Evolutionary conservation across 30 jellyfish, hydroid and myxozoan species (phyloP).

Genomic region (Hydractinia echinata): DNA sequence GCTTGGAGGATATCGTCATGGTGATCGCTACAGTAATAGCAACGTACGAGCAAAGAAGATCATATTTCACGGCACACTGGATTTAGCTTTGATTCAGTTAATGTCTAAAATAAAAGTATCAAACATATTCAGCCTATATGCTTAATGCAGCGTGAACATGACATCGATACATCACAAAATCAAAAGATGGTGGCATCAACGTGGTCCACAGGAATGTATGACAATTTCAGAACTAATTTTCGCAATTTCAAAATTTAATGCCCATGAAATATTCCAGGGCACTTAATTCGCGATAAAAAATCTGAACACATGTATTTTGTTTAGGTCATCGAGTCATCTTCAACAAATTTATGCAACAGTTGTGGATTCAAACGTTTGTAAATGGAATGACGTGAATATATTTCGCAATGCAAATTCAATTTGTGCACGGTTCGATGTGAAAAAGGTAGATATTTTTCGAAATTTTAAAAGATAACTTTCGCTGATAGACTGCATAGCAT

Average conservation of each 20-base stretch:
- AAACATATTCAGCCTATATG: conserved; percentile 29
- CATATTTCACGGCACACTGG: conserved; percentile 28
- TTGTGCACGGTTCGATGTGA: background rate
- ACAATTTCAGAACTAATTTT: background rate
- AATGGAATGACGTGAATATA: background rate
- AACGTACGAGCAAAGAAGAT: conserved; percentile 29
- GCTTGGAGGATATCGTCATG: conserved; percentile 27
- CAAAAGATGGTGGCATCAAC: conserved; percentile 22
- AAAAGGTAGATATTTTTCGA: background rate
- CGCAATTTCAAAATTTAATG: background rate
- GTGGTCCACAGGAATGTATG: conserved; percentile 28
- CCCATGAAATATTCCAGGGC: no score
- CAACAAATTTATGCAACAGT: background rate
- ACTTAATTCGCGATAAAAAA: no score
- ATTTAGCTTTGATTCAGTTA: conserved; percentile 33
- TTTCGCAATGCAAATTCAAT: background rate
- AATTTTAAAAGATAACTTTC: no score
- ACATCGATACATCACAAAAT: conserved; percentile 15
- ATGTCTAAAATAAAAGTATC: background rate
- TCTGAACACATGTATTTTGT: no score
- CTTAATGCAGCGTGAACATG: conserved; percentile 11
- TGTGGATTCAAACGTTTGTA: background rate
- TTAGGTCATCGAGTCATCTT: background rate
- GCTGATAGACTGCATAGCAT: no score
- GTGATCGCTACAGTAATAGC: background rate